A percentile compares a stretch with the other conserved stretches of the same genome.
These are phyloP conservation scores for Orthosia cruda DNA, from an alignment of 2,888 invertebrate species.

Conservation along the genomic window DNA sequence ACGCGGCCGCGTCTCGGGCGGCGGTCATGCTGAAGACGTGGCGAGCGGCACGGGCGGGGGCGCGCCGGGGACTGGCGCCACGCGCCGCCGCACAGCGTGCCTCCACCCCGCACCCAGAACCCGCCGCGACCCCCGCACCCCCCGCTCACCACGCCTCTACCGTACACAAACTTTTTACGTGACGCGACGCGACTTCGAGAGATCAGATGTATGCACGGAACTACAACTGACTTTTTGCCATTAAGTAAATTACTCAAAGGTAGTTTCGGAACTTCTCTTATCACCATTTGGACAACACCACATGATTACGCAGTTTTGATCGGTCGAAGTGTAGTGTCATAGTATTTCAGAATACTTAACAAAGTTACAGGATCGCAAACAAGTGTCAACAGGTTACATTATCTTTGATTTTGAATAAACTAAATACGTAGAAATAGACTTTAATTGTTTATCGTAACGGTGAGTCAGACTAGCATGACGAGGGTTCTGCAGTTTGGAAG, in stretches of 20 bases:
- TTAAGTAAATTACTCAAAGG: slow-evolving; percentile 21
- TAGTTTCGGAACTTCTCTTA: slow-evolving; percentile 24
- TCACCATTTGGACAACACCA: not conserved
- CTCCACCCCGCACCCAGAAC: slow-evolving; percentile 31
- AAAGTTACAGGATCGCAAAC: slow-evolving; percentile 12
- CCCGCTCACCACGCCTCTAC: slow-evolving; percentile 52
- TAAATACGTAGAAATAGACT: not conserved
- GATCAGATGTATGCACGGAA: slow-evolving; percentile 21
- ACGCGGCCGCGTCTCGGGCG: slow-evolving; percentile 60
- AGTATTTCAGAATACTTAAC: slow-evolving; percentile 4
- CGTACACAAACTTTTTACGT: slow-evolving; percentile 56
- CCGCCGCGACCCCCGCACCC: slow-evolving; percentile 19
- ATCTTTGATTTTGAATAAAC: slow-evolving; percentile 6
- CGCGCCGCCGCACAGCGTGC: slow-evolving; percentile 33
- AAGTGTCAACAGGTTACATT: slow-evolving; percentile 21
- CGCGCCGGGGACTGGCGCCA: slow-evolving; percentile 57
- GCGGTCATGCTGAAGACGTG: slow-evolving; percentile 48
- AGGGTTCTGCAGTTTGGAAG: not conserved
- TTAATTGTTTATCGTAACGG: no score
- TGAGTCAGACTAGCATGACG: not conserved
- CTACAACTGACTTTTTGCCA: slow-evolving; percentile 21
- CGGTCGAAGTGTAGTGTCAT: not conserved
- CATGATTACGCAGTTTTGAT: not conserved
- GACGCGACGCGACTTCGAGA: not conserved
- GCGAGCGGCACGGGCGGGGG: slow-evolving; percentile 36